Conservation (phyloP, 2,113 vertebrate species). For the Atlantisia rogersi region DNA sequence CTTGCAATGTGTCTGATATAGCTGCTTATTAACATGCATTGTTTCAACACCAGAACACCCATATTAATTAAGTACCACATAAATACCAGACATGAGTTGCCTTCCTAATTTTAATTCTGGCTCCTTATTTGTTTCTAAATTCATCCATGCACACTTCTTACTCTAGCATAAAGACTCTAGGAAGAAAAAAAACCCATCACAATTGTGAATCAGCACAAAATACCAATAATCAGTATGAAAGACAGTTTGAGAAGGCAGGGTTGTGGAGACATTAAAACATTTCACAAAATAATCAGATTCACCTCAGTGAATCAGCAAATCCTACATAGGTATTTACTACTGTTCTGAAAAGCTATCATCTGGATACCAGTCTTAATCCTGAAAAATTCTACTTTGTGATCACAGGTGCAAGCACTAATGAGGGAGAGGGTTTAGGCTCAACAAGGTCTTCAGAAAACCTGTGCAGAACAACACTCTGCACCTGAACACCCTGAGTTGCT, state of each 20-base stretch:
- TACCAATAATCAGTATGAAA: neutral
- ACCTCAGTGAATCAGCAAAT: neutral
- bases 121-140: neutral
- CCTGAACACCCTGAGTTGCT: fast-evolving
- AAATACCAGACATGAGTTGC: neutral
- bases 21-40: neutral
- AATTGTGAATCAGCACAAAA: neutral
- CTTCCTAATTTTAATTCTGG: neutral
- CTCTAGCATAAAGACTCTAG: neutral
- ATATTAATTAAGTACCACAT: neutral
- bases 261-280: neutral
- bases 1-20: neutral
- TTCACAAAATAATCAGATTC: neutral
- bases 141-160: neutral
- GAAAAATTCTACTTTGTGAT: neutral
- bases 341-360: neutral
- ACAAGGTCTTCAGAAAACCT: neutral
- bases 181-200: neutral
- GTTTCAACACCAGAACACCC: neutral
- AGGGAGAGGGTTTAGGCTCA: neutral
- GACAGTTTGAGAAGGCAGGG: neutral
- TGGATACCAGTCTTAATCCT: neutral
- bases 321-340: fast-evolving
- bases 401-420: neutral
- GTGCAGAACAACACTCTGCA: neutral